Evolutionary conservation across 1,140 invertebrate species (phyloP), one percentile per base, ranked within the genome.

Genomic region (Rhagoletis zephyria): DNA sequence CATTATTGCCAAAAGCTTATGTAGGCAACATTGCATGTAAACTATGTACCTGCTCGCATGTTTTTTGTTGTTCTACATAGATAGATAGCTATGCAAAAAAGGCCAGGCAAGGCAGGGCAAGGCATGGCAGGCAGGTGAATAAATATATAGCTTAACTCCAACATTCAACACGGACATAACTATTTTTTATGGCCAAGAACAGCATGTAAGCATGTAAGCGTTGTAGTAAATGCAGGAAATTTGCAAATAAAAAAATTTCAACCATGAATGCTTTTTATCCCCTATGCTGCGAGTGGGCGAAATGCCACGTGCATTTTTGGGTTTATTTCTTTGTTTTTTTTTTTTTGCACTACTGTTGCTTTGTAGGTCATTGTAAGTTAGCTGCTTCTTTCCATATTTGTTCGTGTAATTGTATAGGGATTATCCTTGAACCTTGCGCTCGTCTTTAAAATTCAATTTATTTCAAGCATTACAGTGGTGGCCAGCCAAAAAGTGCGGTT

Each of bases 361-460:
- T 81, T 81, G n/a, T 51, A 81, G 74, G 16, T 56, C 74, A 51
- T 81, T 56, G 74, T 81, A 81, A 19, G 74, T 81, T 81, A 77
- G 48, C 70, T 48, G 70, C 40, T 67, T 67, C 42, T 67, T 48
- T 14, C 70, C 45, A 51, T 77, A 81, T 81, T 51, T 30, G 74
- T 56, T 51, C n/a, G 45, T 81, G 48, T 81, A 30, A 9, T 77
- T 77, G 48, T 19, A 30, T 67, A 67, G 45, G 4, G 67, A 59
- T 81, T 81, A 81, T 81, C 74, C 74, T 81, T 81, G 74, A 81
- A 81, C 74, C 74, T 81, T 56, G 45, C 16, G 56, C 74, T 81
- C 74, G 30, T 56, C 48, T 81, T 81, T 81, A 81, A 81, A 81
- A 81, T 81, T 81, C 74, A 81, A 81, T 81, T 81, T 81, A n/a